Percentiles rank a stretch among this genome's conserved stretches.
phyloP scores from a whole-genome alignment of 2,113 vertebrate genomes.

The Brachionichthys hirsutus region DNA sequence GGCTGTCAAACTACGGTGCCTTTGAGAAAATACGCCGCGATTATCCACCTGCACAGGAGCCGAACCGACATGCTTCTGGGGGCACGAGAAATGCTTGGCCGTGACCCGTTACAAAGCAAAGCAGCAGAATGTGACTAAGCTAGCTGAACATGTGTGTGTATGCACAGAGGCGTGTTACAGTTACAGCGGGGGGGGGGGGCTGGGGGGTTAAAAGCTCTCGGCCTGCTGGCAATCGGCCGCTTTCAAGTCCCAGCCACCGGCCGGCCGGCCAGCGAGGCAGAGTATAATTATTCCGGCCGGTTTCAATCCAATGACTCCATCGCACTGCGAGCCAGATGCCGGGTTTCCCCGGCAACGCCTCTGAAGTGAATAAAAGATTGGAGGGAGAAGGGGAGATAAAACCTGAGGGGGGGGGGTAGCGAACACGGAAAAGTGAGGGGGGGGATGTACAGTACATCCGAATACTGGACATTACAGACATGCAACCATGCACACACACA shows the following conservation, averaged over 20 bases:
- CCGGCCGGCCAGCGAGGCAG: conserved; percentile 92
- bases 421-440: neutral
- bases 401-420: conserved; percentile 32
- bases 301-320: conserved; percentile 99
- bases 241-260: conserved; percentile 87
- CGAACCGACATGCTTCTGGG: conserved; percentile 29
- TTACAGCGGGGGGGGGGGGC: neutral
- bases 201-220: conserved; percentile 58
- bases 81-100: conserved; percentile 31
- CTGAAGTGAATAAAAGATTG: conserved; percentile 68
- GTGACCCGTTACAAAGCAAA: conserved; percentile 24
- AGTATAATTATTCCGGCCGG: conserved; percentile 97
- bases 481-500: too few relatives aligned
- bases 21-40: conserved; percentile 3
- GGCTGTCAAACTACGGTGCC: neutral
- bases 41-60: conserved; percentile 17
- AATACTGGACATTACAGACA: conserved; percentile 27
- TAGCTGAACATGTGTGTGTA: conserved; percentile 6
- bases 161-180: neutral
- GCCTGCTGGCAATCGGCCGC: conserved; percentile 84
- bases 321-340: conserved; percentile 93
- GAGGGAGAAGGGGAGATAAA: conserved; percentile 57
- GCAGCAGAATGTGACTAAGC: conserved; percentile 10
- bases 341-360: conserved; percentile 95
- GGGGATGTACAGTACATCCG: conserved; percentile 10